Percentiles rank a stretch among this genome's conserved stretches.
Evolutionary conservation across 2,113 vertebrate genomes (phyloP).

Genomic region (Trogon melanurus): DNA sequence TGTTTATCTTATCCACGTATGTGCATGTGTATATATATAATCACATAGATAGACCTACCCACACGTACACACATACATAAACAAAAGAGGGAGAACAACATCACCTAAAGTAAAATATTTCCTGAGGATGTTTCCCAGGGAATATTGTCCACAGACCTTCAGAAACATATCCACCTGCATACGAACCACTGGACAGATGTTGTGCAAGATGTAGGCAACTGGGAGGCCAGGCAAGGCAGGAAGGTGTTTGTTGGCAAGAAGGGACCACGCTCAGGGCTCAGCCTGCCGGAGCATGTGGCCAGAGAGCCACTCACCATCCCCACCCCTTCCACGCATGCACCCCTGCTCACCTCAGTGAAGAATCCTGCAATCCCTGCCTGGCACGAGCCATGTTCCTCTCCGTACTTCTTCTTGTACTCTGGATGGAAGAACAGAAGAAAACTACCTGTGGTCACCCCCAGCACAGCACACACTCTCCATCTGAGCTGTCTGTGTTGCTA

Average conservation of each 20-base stretch:
- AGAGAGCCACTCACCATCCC: background rate
- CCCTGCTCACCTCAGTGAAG: slow-evolving; percentile 89
- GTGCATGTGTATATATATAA: background rate
- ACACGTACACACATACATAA: background rate
- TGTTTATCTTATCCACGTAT: background rate
- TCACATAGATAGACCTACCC: background rate
- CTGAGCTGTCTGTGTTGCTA: background rate
- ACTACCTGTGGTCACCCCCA: slow-evolving; percentile 71
- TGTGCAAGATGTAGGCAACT: background rate
- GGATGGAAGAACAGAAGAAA: slow-evolving; percentile 41
- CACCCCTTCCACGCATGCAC: background rate
- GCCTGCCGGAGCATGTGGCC: background rate
- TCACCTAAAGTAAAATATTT: background rate
- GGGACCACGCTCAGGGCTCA: background rate
- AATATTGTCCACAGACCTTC: background rate
- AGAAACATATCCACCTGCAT: background rate
- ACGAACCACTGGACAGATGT: background rate
- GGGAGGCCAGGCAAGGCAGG: background rate
- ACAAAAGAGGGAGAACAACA: background rate
- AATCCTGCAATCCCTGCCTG: slow-evolving; percentile 95
- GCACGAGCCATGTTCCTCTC: slow-evolving; percentile 97
- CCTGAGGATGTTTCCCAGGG: background rate
- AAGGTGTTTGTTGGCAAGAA: background rate
- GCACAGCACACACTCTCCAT: background rate
- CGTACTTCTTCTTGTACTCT: slow-evolving; percentile 99